A percentile compares a stretch with the other conserved stretches of the same genome.
These are phyloP conservation scores for Macrosoma leucophasiata DNA, from an alignment of 2,888 invertebrate genomes.

Conservation along the genomic window DNA sequence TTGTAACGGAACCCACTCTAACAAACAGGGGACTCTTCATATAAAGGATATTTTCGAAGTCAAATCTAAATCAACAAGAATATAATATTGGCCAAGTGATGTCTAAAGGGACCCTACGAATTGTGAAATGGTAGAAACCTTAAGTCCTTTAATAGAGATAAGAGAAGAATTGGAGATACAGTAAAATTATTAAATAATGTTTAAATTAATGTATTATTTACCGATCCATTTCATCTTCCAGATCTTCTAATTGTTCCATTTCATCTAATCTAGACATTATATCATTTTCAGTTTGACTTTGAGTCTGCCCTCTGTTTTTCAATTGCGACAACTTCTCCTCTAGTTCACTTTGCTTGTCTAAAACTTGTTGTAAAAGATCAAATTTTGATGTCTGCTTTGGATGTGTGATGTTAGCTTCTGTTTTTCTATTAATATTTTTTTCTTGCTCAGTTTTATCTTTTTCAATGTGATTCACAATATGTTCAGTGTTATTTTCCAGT, in stretches of 20 bases:
- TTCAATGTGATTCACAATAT: slow-evolving; percentile 3
- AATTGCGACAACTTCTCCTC: slow-evolving; percentile 45
- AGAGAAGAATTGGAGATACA: no score
- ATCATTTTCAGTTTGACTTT: slow-evolving; percentile 51
- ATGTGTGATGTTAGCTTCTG: slow-evolving; percentile 17
- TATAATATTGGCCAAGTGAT: no score
- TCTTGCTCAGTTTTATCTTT: not conserved
- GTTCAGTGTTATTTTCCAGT: not conserved
- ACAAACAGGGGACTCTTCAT: no score
- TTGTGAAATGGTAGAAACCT: no score
- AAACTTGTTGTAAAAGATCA: slow-evolving; percentile 47
- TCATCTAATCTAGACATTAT: slow-evolving; percentile 68
- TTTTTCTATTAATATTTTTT: slow-evolving; percentile 11
- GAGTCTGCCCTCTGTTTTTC: slow-evolving; percentile 38
- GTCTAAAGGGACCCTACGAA: no score
- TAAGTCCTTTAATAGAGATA: no score
- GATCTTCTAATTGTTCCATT: slow-evolving; percentile 67
- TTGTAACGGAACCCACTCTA: no score
- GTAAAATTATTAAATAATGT: no score
- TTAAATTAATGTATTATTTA: slow-evolving; percentile 39
- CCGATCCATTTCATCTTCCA: slow-evolving; percentile 76
- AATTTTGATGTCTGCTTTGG: slow-evolving; percentile 33
- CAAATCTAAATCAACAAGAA: no score
- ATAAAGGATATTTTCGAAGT: no score
- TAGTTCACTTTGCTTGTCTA: slow-evolving; percentile 52